Evolutionary conservation across 2,888 invertebrate genomes (phyloP).

Genomic region (Lasiommata megera): DNA sequence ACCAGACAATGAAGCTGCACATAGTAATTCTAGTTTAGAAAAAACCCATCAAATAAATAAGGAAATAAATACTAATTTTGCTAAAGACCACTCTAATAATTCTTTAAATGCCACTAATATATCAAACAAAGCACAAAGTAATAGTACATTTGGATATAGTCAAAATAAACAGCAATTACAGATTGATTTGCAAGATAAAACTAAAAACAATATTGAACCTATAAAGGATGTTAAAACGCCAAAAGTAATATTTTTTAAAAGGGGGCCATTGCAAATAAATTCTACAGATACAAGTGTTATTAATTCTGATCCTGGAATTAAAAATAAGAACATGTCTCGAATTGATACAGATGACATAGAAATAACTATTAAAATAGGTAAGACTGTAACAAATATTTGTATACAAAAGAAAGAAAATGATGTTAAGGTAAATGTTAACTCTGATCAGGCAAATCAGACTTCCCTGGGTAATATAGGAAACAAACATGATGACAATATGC

Average conservation of each 20-base stretch:
- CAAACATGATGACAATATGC: slow-evolving; percentile 28
- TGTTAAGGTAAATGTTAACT: slow-evolving; percentile 57
- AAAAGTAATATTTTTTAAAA: slow-evolving; percentile 55
- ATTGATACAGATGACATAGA: slow-evolving; percentile 56
- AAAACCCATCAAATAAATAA: slow-evolving; percentile 10
- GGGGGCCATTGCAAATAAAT: slow-evolving; percentile 43
- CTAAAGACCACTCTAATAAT: not conserved
- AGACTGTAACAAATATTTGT: slow-evolving; percentile 58
- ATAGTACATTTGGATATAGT: not conserved
- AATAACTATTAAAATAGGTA: slow-evolving; percentile 66
- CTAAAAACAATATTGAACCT: not conserved
- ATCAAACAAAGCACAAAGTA: not conserved
- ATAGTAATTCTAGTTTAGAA: slow-evolving; percentile 8
- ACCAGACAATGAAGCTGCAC: slow-evolving; percentile 21
- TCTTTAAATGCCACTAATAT: not conserved
- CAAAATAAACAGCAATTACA: not conserved
- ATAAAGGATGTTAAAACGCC: not conserved
- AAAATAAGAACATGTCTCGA: slow-evolving; percentile 24
- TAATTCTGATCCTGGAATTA: slow-evolving; percentile 1
- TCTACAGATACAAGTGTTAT: slow-evolving; percentile 52
- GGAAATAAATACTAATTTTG: slow-evolving; percentile 13
- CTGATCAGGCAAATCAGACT: slow-evolving; percentile 62
- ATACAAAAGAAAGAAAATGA: slow-evolving; percentile 63
- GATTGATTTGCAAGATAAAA: not conserved
- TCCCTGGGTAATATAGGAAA: slow-evolving; percentile 38